These are phyloP conservation scores for Spilosoma lubricipeda DNA, from an alignment of 2,888 invertebrate genomes.

Conservation along the genomic window DNA sequence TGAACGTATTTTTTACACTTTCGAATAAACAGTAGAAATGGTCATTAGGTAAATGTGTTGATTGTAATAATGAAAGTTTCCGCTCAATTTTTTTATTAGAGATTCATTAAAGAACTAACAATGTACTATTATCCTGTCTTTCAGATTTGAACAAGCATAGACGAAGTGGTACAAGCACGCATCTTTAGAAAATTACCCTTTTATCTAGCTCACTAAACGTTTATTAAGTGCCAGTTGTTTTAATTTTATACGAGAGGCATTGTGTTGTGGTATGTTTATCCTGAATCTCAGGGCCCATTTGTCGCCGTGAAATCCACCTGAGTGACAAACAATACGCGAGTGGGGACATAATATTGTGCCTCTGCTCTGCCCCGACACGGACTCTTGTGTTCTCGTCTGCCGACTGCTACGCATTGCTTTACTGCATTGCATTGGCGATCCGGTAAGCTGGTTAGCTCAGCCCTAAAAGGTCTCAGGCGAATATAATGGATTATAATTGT, in stretches of 20 bases:
- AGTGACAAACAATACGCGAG: slow-evolving; percentile 82
- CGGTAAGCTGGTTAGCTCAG: slow-evolving; percentile 68
- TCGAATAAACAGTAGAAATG: slow-evolving; percentile 50
- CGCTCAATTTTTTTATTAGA: slow-evolving; percentile 29
- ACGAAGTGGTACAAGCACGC: slow-evolving; percentile 44
- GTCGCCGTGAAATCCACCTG: slow-evolving; percentile 78
- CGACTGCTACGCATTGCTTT: slow-evolving; percentile 61
- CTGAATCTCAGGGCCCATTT: slow-evolving; percentile 77
- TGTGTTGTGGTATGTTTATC: slow-evolving; percentile 71
- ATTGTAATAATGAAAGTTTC: slow-evolving; percentile 42
- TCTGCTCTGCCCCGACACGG: slow-evolving; percentile 66
- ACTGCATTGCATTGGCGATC: slow-evolving; percentile 55
- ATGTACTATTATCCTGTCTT: slow-evolving; percentile 50
- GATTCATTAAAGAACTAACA: slow-evolving; percentile 48
- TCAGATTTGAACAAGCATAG: slow-evolving; percentile 41
- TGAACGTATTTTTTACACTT: slow-evolving; percentile 63
- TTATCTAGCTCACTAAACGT: slow-evolving; percentile 56
- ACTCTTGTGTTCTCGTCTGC: slow-evolving; percentile 66
- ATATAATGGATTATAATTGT: slow-evolving; percentile 84
- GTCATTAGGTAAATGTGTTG: slow-evolving; percentile 41
- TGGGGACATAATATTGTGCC: slow-evolving; percentile 78
- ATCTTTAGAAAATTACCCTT: slow-evolving; percentile 50
- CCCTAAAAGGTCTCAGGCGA: slow-evolving; percentile 77
- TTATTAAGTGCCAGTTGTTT: slow-evolving; percentile 64
- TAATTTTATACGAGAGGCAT: slow-evolving; percentile 72